These are phyloP conservation scores for Agrilus cyanescens DNA, from an alignment of 2,888 invertebrate species.

Conservation along the genomic window DNA sequence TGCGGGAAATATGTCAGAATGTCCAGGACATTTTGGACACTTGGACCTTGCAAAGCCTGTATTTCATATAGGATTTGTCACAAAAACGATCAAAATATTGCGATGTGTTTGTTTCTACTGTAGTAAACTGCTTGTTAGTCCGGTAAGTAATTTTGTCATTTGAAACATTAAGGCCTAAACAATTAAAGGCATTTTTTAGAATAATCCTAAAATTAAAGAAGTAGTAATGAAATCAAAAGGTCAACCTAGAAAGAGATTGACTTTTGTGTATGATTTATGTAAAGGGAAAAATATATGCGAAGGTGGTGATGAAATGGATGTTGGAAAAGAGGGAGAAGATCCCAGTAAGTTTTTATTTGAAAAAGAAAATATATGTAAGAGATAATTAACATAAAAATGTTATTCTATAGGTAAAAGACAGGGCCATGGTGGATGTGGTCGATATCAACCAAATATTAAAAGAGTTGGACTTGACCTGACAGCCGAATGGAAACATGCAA, in stretches of 20 bases:
- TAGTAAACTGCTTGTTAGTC: constrained; percentile 90
- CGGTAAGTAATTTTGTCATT: constrained; percentile 50
- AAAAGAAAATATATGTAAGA: constrained; percentile 27
- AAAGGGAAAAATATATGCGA: constrained; percentile 98
- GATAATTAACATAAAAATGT: background rate
- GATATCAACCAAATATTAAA: constrained; percentile 90
- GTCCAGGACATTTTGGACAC: constrained; percentile 99
- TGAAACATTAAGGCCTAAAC: background rate
- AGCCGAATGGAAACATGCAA: constrained; percentile 97
- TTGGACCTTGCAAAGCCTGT: constrained; percentile 97
- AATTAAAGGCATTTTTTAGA: constrained; percentile 39
- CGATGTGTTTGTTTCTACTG: constrained; percentile 99
- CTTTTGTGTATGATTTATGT: constrained; percentile 94
- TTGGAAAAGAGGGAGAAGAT: constrained; percentile 64
- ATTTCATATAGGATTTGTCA: constrained; percentile 94
- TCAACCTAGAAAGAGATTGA: constrained; percentile 86
- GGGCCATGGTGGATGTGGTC: constrained; percentile 92
- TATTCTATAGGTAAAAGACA: constrained; percentile 39
- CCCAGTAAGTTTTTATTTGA: constrained; percentile 20
- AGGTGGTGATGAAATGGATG: constrained; percentile 96
- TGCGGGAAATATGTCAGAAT: constrained; percentile 96
- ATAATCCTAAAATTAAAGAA: constrained; percentile 86
- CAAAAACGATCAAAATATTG: constrained; percentile 94
- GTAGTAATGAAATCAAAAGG: constrained; percentile 93
- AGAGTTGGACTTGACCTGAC: constrained; percentile 83